Evolutionary conservation across 2,113 vertebrate genomes (phyloP).

Genomic region (Helogale parvula): DNA sequence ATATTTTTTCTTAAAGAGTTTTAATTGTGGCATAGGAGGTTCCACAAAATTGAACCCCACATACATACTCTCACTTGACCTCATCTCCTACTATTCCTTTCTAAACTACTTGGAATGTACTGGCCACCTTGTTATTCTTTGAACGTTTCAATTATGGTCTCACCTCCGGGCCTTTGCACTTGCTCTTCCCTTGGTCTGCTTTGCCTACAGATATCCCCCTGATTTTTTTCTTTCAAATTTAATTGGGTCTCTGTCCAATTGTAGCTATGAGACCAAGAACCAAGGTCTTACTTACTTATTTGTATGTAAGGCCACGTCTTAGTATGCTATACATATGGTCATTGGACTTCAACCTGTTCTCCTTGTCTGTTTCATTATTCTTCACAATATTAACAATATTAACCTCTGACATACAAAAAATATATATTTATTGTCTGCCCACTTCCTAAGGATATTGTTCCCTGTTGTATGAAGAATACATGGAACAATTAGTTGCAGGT

Average conservation of each 20-base stretch:
- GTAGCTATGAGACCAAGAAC: background rate
- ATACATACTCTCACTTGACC: background rate
- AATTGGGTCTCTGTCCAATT: background rate
- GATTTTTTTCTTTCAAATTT: background rate
- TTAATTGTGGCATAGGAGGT: background rate
- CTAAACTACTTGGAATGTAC: background rate
- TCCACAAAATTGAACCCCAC: background rate
- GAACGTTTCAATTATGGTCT: background rate
- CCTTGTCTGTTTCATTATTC: background rate
- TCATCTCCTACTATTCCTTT: background rate
- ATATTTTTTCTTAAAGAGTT: background rate
- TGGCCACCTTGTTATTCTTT: background rate
- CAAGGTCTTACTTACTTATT: too few species aligned
- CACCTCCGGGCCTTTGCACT: background rate
- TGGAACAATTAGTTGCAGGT: background rate
- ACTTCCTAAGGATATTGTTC: background rate
- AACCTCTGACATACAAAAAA: background rate
- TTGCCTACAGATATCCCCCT: background rate
- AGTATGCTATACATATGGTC: background rate
- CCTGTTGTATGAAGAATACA: background rate
- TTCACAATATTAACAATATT: background rate
- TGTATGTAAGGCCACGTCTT: background rate
- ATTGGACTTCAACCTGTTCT: background rate
- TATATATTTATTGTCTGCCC: background rate
- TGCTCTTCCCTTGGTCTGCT: background rate